Evolutionary conservation across 1,140 invertebrate species (phyloP).

Genomic region (Zophobas morio): DNA sequence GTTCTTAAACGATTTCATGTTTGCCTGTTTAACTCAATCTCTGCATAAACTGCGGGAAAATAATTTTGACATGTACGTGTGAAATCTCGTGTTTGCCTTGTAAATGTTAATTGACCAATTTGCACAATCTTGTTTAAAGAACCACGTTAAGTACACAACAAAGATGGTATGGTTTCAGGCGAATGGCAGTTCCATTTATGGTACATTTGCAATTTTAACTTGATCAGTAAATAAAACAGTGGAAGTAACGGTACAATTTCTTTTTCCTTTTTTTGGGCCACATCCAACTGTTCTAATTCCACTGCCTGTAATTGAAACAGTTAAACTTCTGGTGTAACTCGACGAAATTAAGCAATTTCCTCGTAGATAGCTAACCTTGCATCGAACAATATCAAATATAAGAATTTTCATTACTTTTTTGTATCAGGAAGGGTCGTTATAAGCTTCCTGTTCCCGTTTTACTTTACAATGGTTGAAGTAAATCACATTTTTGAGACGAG

Average conservation of each 20-base stretch:
- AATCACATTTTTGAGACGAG: conserved; percentile 19
- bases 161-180: not conserved
- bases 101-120: conserved; percentile 28
- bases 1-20: too few species aligned
- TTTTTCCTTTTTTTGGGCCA: not conserved
- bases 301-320: not conserved
- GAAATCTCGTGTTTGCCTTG: not conserved
- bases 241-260: not conserved
- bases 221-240: conserved; percentile 21
- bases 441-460: not conserved
- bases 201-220: not conserved
- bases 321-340: not conserved
- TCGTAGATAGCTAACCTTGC: not conserved
- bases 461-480: not conserved
- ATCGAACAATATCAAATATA: not conserved
- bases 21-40: too few species aligned
- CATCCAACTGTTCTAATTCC: not conserved
- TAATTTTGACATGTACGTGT: not conserved
- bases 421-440: not conserved
- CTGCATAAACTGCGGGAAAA: too few species aligned
- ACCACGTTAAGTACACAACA: not conserved
- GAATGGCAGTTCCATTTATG: not conserved
- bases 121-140: conserved; percentile 9
- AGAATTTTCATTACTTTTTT: not conserved
- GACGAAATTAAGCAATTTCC: not conserved